These are phyloP conservation scores for Scelioninae gen. 1 DNA, from an alignment of 2,888 invertebrate species.

Conservation along the genomic window DNA sequence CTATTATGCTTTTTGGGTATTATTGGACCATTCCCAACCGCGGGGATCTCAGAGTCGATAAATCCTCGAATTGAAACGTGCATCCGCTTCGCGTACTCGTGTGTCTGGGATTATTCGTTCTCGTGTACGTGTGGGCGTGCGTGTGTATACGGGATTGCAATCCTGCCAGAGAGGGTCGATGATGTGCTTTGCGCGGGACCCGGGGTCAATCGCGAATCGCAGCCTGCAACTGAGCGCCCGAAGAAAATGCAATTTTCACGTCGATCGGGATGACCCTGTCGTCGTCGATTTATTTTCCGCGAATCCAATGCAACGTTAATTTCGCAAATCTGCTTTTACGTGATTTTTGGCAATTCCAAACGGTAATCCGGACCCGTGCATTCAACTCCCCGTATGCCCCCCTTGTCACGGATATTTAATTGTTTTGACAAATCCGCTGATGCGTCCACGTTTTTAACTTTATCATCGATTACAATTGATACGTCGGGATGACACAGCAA, in stretches of 20 bases:
- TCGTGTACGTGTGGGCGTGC: constrained; percentile 1
- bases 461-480: constrained; percentile 35
- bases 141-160: constrained; percentile 54
- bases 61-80: constrained; percentile 67
- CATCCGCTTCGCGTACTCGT: constrained; percentile 60
- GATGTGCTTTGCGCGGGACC: constrained; percentile 66
- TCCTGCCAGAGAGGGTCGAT: constrained; percentile 67
- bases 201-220: constrained; percentile 69
- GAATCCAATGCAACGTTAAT: constrained; percentile 41
- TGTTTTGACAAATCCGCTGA: constrained; percentile 53
- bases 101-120: constrained; percentile 64
- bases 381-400: neutral
- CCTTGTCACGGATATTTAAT: constrained; percentile 36
- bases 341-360: constrained; percentile 13
- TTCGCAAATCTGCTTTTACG: constrained; percentile 35
- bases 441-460: constrained; percentile 29
- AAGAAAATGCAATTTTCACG: constrained; percentile 68
- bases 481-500: constrained; percentile 7
- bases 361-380: neutral
- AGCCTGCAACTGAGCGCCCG: constrained; percentile 52
- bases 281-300: constrained; percentile 34
- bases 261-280: constrained; percentile 60
- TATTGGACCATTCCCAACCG: constrained; percentile 56
- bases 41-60: constrained; percentile 65
- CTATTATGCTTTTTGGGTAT: too few species aligned